Evolutionary conservation across 2,113 vertebrate species (phyloP).

Genomic region (Mesoclemmys tuberculata): DNA sequence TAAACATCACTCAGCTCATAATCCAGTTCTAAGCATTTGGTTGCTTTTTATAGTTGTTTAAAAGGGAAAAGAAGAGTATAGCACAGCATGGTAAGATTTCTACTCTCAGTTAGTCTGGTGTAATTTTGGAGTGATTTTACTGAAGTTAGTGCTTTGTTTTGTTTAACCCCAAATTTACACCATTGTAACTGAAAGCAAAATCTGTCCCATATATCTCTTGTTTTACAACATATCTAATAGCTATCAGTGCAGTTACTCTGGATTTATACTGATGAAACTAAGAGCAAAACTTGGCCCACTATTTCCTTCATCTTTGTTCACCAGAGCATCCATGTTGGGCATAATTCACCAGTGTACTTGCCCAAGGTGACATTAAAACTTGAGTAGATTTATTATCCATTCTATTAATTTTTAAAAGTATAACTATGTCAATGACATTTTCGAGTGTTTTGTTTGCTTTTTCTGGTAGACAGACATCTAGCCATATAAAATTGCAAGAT

Average conservation of each 20-base stretch:
- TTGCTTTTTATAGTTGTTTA: not conserved
- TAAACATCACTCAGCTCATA: not conserved
- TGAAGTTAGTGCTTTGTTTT: not conserved
- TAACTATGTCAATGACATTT: not conserved
- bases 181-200: not conserved
- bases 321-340: not conserved
- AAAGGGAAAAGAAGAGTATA: not conserved
- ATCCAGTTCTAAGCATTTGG: not conserved
- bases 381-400: not conserved
- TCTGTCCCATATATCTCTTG: not conserved
- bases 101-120: not conserved
- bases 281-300: not conserved
- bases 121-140: not conserved
- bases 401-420: not conserved
- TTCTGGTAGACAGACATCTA: not conserved
- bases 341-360: not conserved
- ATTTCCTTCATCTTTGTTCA: not conserved
- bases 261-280: not conserved
- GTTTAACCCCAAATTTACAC: not conserved
- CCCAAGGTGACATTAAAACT: not conserved
- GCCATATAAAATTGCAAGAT: not conserved
- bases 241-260: not conserved
- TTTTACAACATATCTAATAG: not conserved
- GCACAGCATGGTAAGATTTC: not conserved
- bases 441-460: not conserved